phyloP scores from a whole-genome alignment of 2,888 invertebrate genomes.

The Eupithecia pulchellata region DNA sequence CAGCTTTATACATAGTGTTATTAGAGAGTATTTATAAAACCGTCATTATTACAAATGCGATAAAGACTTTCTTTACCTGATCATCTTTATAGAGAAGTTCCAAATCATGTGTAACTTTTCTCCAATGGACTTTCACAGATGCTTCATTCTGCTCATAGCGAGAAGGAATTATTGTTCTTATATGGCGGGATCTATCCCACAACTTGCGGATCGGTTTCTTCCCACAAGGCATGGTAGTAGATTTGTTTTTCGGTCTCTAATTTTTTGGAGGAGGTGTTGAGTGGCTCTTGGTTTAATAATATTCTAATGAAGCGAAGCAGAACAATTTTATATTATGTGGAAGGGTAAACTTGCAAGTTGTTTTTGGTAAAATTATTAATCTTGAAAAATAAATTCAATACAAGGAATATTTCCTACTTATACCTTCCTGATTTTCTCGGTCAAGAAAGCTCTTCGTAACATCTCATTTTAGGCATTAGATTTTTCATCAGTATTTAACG shows the following conservation, averaged over 20 bases:
- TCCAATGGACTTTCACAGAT: conserved; percentile 77
- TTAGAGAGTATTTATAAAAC: neutral
- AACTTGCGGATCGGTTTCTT: conserved; percentile 66
- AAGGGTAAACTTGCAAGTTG: neutral
- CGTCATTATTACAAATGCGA: neutral
- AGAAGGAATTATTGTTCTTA: conserved; percentile 67
- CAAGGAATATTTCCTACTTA: neutral
- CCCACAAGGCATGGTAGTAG: conserved; percentile 69
- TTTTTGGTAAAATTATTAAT: too few species aligned
- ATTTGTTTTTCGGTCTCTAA: neutral
- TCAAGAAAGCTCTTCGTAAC: neutral
- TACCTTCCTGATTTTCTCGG: neutral
- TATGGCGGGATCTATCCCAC: conserved; percentile 68
- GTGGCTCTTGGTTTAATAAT: neutral
- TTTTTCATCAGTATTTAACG: neutral
- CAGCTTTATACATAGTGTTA: too few species aligned
- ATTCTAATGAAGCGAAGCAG: neutral
- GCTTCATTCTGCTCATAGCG: conserved; percentile 74
- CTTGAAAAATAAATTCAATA: neutral
- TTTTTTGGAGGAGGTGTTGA: neutral
- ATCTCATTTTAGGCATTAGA: neutral
- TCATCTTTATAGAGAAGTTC: conserved; percentile 78
- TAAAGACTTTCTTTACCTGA: conserved; percentile 55
- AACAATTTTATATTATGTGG: neutral
- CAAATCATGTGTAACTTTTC: conserved; percentile 66